Evolutionary conservation across 2,113 vertebrate genomes (phyloP), one percentile per base, ranked within the genome.

Genomic region (Myanophis thanlyinensis): DNA sequence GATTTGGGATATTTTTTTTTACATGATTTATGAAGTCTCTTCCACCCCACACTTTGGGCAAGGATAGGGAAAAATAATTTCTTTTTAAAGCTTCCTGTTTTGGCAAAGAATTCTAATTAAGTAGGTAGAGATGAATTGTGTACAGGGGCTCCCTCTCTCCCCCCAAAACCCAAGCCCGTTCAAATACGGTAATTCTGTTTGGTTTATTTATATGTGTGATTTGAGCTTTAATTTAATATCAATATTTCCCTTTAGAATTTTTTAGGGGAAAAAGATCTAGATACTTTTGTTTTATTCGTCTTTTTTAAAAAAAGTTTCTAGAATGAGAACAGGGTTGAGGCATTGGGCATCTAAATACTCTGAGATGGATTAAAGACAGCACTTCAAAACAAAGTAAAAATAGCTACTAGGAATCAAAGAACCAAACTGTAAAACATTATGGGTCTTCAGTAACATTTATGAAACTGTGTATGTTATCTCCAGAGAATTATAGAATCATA

Each of bases 151-250:
- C 1, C 7, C 7, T n/a, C n/a, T 35, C 18, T 44, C 23, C 40
- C 23, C 8, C 73, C 3, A 35, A 4, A 67, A 35, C n/a, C n/a
- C n/a, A 90, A 30, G n/a, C n/a, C 44, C 35, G 6, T 67, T 90
- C 59, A n/a, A 51, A 73, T 25, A 73, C 23, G 49, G 10, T 22
- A 73, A 25, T 80, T 80, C 22, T 62, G 20, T 46, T 51, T 40
- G 90, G 46, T 86, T 47, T 48, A 86, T 48, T 47, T 48, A 30
- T 48, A 12, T 86, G 85, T 86, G 44, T 47, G 44, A 8, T 80
- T 80, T 80, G 40, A 80, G 15, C 67, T 93, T 25, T 0, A 44
- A 30, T 95, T 94, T 10, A 13, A 4, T 94, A 91, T 92, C 49
- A 27, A 47, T 22, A 44, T 87, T 91, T 94, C 92, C 5, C 13